Evolutionary conservation across 1,140 invertebrate genomes (phyloP).

Genomic region (Drosophila jambulina): DNA sequence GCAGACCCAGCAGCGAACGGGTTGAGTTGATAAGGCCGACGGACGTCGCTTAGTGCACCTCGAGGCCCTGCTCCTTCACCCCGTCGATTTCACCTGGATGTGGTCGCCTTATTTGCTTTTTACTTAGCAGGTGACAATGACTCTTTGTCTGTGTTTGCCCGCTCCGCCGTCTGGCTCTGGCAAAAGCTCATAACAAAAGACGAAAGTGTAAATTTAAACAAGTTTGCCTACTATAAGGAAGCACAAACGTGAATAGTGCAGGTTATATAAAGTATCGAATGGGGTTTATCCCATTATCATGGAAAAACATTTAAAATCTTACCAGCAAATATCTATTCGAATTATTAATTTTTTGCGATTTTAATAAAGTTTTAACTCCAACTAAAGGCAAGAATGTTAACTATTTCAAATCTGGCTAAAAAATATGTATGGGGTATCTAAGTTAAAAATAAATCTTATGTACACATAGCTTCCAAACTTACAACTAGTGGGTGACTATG

Average conservation of each 20-base stretch:
- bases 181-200: slow-evolving; percentile 35
- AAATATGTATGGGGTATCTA: too few relatives aligned
- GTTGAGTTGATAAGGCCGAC: slow-evolving; percentile 35
- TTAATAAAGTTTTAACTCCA: background rate
- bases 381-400: background rate
- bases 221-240: slow-evolving; percentile 34
- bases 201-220: slow-evolving; percentile 62
- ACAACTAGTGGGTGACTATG: background rate
- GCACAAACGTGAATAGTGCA: slow-evolving; percentile 9
- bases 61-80: background rate
- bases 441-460: background rate
- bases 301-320: background rate
- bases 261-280: background rate
- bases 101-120: slow-evolving; percentile 44
- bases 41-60: slow-evolving; percentile 5
- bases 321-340: too few relatives aligned
- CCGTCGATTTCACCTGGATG: background rate
- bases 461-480: background rate
- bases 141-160: slow-evolving; percentile 59
- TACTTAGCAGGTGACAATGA: slow-evolving; percentile 68
- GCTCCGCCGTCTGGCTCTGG: background rate
- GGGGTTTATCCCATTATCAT: background rate
- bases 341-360: background rate
- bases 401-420: too few relatives aligned
- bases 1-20: slow-evolving; percentile 14